Evolutionary conservation across 2,888 invertebrate species (phyloP).

Genomic region (Trachelus troglodyta): DNA sequence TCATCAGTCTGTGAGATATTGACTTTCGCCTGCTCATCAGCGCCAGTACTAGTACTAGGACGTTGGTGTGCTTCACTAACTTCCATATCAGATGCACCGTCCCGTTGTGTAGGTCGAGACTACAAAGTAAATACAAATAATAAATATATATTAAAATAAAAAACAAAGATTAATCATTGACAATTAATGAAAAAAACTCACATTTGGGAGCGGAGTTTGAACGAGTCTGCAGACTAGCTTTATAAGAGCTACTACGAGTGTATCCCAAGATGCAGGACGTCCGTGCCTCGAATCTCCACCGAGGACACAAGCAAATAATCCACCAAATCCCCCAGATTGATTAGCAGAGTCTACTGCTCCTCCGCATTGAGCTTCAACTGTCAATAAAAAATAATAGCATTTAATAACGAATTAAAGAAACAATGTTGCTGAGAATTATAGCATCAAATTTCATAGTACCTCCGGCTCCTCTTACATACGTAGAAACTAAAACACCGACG

Average conservation of each 20-base stretch:
- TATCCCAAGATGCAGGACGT: slow-evolving; percentile 77
- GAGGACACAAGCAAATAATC: slow-evolving; percentile 80
- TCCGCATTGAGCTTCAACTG: slow-evolving; percentile 62
- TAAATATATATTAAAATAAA: neutral
- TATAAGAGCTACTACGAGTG: slow-evolving; percentile 78
- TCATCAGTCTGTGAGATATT: slow-evolving; percentile 82
- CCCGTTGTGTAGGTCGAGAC: slow-evolving; percentile 39
- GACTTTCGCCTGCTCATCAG: slow-evolving; percentile 45
- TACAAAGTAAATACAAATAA: slow-evolving; percentile 21
- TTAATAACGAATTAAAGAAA: neutral
- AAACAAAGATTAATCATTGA: neutral
- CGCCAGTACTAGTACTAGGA: slow-evolving; percentile 34
- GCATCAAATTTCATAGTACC: slow-evolving; percentile 32
- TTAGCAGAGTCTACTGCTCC: slow-evolving; percentile 64
- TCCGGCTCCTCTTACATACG: slow-evolving; percentile 56
- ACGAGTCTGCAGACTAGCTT: slow-evolving; percentile 75
- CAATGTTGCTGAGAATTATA: neutral
- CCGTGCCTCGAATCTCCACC: slow-evolving; percentile 74
- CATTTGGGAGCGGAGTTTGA: slow-evolving; percentile 72
- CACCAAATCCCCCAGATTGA: slow-evolving; percentile 75
- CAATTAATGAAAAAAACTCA: slow-evolving; percentile 42
- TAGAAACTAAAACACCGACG: slow-evolving; percentile 69
- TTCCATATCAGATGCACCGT: slow-evolving; percentile 52
- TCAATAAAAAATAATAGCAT: neutral
- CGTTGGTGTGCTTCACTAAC: slow-evolving; percentile 44